phyloP scores from a whole-genome alignment of 2,797 vertebrate species.

The Helicolenus hilgendorfi region DNA sequence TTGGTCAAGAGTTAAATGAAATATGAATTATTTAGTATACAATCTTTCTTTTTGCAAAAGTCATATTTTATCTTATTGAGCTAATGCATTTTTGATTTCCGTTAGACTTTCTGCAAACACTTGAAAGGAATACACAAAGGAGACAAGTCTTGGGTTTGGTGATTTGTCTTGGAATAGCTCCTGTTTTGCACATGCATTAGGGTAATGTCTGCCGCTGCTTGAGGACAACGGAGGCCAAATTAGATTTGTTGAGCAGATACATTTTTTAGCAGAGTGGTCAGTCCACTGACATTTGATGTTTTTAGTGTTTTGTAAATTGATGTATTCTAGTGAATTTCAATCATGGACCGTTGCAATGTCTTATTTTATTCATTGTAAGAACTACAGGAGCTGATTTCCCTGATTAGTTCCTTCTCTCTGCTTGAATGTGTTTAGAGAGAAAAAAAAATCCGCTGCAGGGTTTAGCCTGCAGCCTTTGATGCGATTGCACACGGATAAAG shows the following conservation, averaged over 20 bases:
- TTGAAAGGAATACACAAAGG: constrained; percentile 7
- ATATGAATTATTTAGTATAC: not conserved
- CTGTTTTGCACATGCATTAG: constrained; percentile 27
- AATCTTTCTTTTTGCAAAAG: not conserved
- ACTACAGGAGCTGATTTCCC: constrained; percentile 21
- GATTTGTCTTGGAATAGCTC: constrained; percentile 16
- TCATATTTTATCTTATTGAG: not conserved
- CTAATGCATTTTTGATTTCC: constrained; percentile 8
- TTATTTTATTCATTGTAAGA: constrained; percentile 40
- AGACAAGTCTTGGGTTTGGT: constrained; percentile 1
- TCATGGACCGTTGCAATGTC: not conserved
- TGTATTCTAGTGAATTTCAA: constrained; percentile 16
- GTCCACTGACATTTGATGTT: constrained; percentile 17
- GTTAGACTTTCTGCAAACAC: constrained; percentile 7
- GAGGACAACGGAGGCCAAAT: constrained; percentile 35
- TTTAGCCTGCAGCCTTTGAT: constrained; percentile 19
- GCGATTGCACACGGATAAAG: not conserved
- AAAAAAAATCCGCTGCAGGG: not conserved
- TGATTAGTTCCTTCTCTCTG: constrained; percentile 20
- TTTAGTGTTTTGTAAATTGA: constrained; percentile 26
- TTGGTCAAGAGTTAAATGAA: not conserved
- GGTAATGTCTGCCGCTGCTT: constrained; percentile 21
- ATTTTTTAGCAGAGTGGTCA: constrained; percentile 23
- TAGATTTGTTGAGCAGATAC: constrained; percentile 32
- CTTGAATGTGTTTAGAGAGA: constrained; percentile 5